Conservation (phyloP, 2,888 invertebrate species). For the Lymantria monacha region DNA sequence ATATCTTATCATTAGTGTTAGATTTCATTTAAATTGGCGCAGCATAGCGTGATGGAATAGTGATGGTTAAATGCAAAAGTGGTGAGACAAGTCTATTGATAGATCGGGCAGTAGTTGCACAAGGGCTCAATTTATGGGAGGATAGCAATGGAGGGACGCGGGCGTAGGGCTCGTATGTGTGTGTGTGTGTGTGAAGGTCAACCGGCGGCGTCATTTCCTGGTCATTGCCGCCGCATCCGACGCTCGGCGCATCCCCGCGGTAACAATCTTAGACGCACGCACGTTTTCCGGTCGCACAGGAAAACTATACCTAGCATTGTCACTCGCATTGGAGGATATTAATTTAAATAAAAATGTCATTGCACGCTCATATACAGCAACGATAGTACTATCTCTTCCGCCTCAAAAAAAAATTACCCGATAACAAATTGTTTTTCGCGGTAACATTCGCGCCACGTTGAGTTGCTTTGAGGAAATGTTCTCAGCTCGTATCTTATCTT, state of each 20-base stretch:
- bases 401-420: constrained; percentile 20
- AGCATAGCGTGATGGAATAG: neutral
- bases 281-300: constrained; percentile 72
- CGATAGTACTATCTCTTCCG: constrained; percentile 53
- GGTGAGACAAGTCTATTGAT: constrained; percentile 13
- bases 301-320: constrained; percentile 60
- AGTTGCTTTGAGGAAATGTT: constrained; percentile 71
- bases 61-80: constrained; percentile 1
- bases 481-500: constrained; percentile 51
- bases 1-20: no score
- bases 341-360: constrained; percentile 29
- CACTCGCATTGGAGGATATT: constrained; percentile 47
- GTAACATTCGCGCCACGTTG: constrained; percentile 27
- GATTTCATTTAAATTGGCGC: no score
- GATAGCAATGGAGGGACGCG: constrained; percentile 45
- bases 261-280: constrained; percentile 55
- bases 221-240: constrained; percentile 69
- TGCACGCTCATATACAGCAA: neutral
- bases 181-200: constrained; percentile 67
- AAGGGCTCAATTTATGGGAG: constrained; percentile 8
- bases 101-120: constrained; percentile 31
- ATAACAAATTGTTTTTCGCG: constrained; percentile 31
- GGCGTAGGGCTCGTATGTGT: constrained; percentile 7
- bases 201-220: constrained; percentile 80
- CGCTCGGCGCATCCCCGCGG: constrained; percentile 37